phyloP scores from a whole-genome alignment of 1,140 invertebrate genomes.

The Drosophila biarmipes region DNA sequence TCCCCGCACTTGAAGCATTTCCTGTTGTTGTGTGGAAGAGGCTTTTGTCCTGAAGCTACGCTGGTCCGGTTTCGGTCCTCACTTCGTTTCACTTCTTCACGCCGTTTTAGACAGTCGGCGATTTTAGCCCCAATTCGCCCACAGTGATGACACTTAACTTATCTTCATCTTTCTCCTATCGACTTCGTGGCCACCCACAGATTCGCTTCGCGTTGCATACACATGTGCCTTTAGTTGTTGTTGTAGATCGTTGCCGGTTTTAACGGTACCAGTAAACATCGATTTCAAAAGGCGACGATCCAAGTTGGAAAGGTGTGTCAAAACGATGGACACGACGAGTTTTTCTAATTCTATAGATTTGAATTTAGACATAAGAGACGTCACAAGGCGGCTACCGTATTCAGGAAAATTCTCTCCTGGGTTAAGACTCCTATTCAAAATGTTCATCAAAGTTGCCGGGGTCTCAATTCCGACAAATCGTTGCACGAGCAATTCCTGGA shows the following conservation, averaged over 20 bases:
- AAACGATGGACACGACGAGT: neutral
- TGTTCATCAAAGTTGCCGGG: neutral
- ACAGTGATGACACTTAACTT: too few species aligned
- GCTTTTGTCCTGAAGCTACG: neutral
- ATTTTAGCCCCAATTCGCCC: too few species aligned
- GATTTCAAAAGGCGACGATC: neutral
- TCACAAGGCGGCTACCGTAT: neutral
- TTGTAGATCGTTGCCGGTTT: too few species aligned
- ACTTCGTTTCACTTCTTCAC: too few species aligned
- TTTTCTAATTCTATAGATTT: neutral
- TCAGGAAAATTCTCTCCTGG: neutral
- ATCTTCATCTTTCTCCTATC: too few species aligned
- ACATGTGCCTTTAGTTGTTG: too few species aligned
- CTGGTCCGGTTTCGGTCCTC: neutral
- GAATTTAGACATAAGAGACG: neutral
- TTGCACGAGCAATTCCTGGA: neutral
- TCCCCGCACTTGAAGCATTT: neutral
- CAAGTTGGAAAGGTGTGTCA: neutral
- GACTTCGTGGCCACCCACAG: too few species aligned
- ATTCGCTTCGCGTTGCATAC: too few species aligned
- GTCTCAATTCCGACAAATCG: conserved; percentile 1
- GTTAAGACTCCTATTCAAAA: neutral
- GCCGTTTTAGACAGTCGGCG: too few species aligned
- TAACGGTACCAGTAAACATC: too few species aligned
- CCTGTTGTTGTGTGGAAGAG: neutral